Conservation (phyloP, 1,140 invertebrate species). For the Zaprionus capensis region DNA sequence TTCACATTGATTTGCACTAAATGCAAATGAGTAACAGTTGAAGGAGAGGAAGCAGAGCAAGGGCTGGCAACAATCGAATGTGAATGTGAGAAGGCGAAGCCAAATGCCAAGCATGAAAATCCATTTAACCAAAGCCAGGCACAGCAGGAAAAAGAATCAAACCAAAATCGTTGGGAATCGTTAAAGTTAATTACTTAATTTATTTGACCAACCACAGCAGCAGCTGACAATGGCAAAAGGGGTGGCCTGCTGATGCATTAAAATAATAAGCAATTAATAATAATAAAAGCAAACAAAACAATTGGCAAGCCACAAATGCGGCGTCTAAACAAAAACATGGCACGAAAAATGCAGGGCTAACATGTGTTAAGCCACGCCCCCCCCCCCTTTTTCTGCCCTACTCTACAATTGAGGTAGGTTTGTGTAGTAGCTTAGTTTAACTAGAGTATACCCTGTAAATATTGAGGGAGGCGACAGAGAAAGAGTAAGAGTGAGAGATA, state of each 20-base stretch:
- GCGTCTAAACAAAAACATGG: constrained; percentile 38
- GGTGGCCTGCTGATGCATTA: constrained; percentile 38
- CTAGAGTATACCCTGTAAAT: neutral
- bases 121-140: constrained; percentile 25
- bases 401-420: neutral
- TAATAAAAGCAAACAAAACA: constrained; percentile 63
- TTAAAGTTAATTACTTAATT: constrained; percentile 62
- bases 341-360: neutral
- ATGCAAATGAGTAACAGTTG: constrained; percentile 40
- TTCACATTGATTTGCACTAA: constrained; percentile 54
- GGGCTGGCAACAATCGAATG: neutral
- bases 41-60: neutral
- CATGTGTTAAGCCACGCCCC: neutral
- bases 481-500: neutral
- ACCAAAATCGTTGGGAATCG: constrained; percentile 16
- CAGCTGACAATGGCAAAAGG: constrained; percentile 23
- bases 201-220: constrained; percentile 42
- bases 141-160: constrained; percentile 1
- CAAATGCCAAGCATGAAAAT: constrained; percentile 37
- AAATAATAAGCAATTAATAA: constrained; percentile 64
- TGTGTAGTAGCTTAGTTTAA: neutral
- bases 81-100: neutral
- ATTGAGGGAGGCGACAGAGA: neutral
- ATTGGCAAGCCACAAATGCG: constrained; percentile 42
- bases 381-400: fast-evolving